Conservation (phyloP, 2,113 vertebrate species). For the Varanus komodoensis region DNA sequence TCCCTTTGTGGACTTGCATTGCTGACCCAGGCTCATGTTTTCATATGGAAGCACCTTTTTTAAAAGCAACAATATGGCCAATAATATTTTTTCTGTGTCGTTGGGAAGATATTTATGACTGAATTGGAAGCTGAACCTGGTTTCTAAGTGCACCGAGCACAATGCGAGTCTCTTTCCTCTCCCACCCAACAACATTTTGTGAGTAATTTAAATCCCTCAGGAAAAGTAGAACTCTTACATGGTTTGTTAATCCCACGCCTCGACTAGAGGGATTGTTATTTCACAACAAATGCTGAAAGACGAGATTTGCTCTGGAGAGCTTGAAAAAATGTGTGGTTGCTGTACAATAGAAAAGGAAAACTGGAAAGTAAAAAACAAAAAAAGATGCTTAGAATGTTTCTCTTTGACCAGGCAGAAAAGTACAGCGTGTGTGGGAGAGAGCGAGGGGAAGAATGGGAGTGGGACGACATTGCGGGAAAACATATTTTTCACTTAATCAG, state of each 20-base stretch:
- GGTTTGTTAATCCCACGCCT: background rate
- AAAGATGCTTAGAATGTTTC: background rate
- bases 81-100: background rate
- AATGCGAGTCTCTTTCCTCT: background rate
- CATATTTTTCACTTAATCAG: background rate
- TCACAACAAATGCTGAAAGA: conserved; percentile 20
- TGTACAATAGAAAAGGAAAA: background rate
- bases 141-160: background rate
- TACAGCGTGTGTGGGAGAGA: background rate
- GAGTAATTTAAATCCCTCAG: background rate
- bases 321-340: conserved; percentile 4
- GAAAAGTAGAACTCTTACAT: background rate
- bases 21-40: background rate
- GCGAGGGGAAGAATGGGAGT: background rate
- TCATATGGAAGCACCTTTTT: background rate
- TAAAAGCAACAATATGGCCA: background rate
- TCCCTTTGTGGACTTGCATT: background rate
- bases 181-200: background rate
- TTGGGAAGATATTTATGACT: background rate
- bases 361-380: background rate
- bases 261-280: conserved; percentile 15
- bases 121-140: background rate
- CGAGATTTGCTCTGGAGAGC: background rate
- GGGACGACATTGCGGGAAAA: background rate
- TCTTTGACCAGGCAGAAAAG: background rate